phyloP scores from a whole-genome alignment of 1,140 invertebrate species.

The Drosophila leontia region DNA sequence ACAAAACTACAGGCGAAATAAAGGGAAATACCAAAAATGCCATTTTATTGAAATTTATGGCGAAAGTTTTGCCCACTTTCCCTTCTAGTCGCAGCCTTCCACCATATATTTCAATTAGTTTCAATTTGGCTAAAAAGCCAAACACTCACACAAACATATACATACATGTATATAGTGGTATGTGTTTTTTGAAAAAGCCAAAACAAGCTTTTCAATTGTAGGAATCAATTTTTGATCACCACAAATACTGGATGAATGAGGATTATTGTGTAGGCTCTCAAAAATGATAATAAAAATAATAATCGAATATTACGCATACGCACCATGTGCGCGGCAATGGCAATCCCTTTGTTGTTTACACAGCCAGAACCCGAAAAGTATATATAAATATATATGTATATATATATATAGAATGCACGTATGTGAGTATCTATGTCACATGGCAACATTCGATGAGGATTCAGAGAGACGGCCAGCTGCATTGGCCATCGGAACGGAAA shows the following conservation, averaged over 20 bases:
- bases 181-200: constrained; percentile 28
- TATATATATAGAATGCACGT: constrained; percentile 13
- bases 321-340: constrained; percentile 14
- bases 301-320: constrained; percentile 73
- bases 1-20: constrained; percentile 27
- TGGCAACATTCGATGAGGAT: constrained; percentile 70
- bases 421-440: constrained; percentile 60
- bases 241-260: constrained; percentile 35
- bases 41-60: constrained; percentile 76
- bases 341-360: constrained; percentile 39
- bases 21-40: constrained; percentile 64
- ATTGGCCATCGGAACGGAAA: constrained; percentile 80
- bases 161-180: neutral
- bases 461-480: constrained; percentile 67
- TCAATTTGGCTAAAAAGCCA: constrained; percentile 69
- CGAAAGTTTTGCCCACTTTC: constrained; percentile 49
- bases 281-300: constrained; percentile 62
- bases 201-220: constrained; percentile 50
- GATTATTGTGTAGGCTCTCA: constrained; percentile 55
- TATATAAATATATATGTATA: neutral
- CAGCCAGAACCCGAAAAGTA: constrained; percentile 8
- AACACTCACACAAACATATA: neutral
- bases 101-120: constrained; percentile 77
- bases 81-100: constrained; percentile 4
- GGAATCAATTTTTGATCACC: constrained; percentile 70